phyloP scores from a whole-genome alignment of 2,888 invertebrate species.

The Cylindroiulus punctatus region DNA sequence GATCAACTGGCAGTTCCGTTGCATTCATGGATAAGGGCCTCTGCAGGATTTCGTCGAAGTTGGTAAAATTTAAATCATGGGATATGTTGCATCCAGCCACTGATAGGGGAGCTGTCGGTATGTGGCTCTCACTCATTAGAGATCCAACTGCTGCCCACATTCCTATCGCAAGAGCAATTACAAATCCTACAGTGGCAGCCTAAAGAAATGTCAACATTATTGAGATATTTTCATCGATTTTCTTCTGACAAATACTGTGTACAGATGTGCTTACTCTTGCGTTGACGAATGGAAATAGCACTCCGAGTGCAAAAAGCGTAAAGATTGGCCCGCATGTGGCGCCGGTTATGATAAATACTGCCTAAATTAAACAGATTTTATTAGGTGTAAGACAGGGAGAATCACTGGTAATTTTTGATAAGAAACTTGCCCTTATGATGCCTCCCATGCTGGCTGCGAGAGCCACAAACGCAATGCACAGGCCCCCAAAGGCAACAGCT shows the following conservation, averaged over 20 bases:
- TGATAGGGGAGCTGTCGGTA: slow-evolving; percentile 41
- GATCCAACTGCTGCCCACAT: slow-evolving; percentile 51
- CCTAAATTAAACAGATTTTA: slow-evolving; percentile 44
- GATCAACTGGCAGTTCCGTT: not conserved
- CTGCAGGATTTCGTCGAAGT: not conserved
- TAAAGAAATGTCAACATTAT: not conserved
- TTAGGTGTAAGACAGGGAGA: not conserved
- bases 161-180: not conserved
- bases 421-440: slow-evolving; percentile 20
- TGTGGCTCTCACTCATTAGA: not conserved
- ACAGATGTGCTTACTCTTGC: not conserved
- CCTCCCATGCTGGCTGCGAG: slow-evolving; percentile 52
- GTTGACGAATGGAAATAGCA: slow-evolving; percentile 48
- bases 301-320: slow-evolving; percentile 48
- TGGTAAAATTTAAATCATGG: slow-evolving; percentile 26
- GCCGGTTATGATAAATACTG: slow-evolving; percentile 51
- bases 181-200: slow-evolving; percentile 35
- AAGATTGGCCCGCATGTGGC: slow-evolving; percentile 48
- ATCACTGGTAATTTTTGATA: not conserved
- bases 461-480: slow-evolving; percentile 51
- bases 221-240: not conserved
- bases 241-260: not conserved
- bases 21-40: not conserved
- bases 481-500: slow-evolving; percentile 32
- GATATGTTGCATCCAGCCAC: slow-evolving; percentile 40